These are phyloP conservation scores for Mobula hypostoma DNA, from an alignment of 2,113 vertebrate species.

Conservation along the genomic window DNA sequence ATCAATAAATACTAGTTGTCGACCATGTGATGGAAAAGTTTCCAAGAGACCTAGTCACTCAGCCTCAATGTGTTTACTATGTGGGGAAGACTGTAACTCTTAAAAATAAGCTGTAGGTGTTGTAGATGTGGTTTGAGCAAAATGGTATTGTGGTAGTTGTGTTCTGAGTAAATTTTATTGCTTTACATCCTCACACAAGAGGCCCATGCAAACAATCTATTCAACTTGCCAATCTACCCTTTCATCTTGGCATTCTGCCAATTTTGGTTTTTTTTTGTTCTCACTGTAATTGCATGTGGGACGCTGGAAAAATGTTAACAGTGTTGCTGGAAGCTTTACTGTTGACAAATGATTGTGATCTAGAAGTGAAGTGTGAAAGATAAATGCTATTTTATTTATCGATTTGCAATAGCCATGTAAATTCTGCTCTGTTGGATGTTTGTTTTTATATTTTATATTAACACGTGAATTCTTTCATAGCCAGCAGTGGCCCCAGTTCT, in stretches of 20 bases:
- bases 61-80: not conserved
- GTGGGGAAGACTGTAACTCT: not conserved
- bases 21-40: not conserved
- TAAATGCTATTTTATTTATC: conserved; percentile 38
- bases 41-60: not conserved
- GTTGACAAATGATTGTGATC: conserved; percentile 31
- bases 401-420: conserved; percentile 25
- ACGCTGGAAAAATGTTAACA: conserved; percentile 27
- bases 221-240: not conserved
- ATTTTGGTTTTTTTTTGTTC: conserved; percentile 36
- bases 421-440: not conserved
- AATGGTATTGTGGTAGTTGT: not conserved
- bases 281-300: conserved; percentile 29
- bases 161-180: conserved; percentile 26
- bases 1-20: not conserved
- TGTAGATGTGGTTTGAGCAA: not conserved
- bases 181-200: not conserved
- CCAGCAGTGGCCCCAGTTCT: not conserved
- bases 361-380: conserved; percentile 22
- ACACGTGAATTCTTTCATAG: not conserved
- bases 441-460: not conserved
- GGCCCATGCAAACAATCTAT: not conserved
- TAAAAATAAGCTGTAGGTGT: not conserved
- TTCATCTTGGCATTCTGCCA: conserved; percentile 3
- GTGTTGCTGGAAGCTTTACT: not conserved